Evolutionary conservation across 2,797 vertebrate species (phyloP).

Genomic region (Chaunax sp.): DNA sequence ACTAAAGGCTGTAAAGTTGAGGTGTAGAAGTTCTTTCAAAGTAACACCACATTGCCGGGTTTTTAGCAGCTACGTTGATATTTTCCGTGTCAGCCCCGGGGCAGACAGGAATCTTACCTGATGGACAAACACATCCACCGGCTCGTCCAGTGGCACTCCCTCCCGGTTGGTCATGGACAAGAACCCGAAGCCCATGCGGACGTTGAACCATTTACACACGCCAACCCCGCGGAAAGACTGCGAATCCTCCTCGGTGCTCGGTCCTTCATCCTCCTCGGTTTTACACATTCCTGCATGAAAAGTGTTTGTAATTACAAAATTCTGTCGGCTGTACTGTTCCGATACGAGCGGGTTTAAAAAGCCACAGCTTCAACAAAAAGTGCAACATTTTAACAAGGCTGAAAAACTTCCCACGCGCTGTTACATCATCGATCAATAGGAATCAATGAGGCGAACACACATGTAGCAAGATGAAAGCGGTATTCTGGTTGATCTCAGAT

Average conservation of each 20-base stretch:
- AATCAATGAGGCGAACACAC: conserved; percentile 24
- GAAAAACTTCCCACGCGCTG: neutral
- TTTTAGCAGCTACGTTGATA: too few relatives aligned
- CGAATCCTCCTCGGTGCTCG: conserved; percentile 85
- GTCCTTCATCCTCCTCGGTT: conserved; percentile 87
- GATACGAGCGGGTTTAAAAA: too few relatives aligned
- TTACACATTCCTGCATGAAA: conserved; percentile 88
- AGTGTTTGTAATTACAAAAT: neutral
- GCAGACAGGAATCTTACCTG: conserved; percentile 85
- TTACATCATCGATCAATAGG: conserved; percentile 38
- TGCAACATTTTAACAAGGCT: rapidly evolving
- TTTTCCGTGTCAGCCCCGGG: neutral
- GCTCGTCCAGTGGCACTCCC: conserved; percentile 89
- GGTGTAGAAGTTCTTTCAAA: neutral
- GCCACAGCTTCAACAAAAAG: too few relatives aligned
- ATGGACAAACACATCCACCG: conserved; percentile 98
- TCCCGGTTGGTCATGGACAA: conserved; percentile 95
- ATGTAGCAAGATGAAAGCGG: neutral
- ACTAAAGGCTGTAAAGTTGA: neutral
- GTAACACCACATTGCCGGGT: too few relatives aligned
- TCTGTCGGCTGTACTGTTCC: too few relatives aligned
- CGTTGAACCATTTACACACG: conserved; percentile 98
- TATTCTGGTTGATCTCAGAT: neutral
- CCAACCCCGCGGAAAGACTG: conserved; percentile 88
- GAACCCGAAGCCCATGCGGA: conserved; percentile 98